Base-by-base conservation (phyloP, 2,888 invertebrate genomes). In the Drosophila merina region DNA sequence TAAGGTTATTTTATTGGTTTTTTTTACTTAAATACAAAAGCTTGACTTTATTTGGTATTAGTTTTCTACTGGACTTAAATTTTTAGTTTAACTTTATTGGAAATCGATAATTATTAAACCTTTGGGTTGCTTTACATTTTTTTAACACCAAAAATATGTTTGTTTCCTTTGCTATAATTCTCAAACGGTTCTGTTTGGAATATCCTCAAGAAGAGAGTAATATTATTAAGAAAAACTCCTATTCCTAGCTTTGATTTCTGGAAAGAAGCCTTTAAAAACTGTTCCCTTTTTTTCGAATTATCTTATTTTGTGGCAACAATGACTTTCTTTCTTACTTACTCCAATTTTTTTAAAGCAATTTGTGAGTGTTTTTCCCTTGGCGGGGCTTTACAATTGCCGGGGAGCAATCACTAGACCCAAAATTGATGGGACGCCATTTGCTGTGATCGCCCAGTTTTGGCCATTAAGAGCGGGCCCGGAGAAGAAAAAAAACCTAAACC, bases 361-460 rank as follows among this genome's bases (percentile, higher is more conserved):
- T 36, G 33, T 10, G 33, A 33, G n/a, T 48, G 30, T 14, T 14
- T 12, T 28, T 31, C 31, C 14, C 6, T 49, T 20, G 20, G 20
- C 20, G 50, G 3, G 14, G 33, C 14, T 8, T 8, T 31, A 30
- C 47, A 12, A 28, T 42, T 42, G 42, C 3, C 25, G 49, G 67
- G 36, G 42, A 48, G 66, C 68, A 67, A 68, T 67, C 68, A 68
- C 68, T 56, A 44, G 44, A 38, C 26, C 68, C 55, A 4, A 49
- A 67, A 67, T 67, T 67, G 56, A 67, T 67, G 68, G 56, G 49
- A 38, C 44, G 56, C 67, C 68, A 67, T 67, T 67, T 49, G 64
- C 67, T 57, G 45, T 68, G 67, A 67, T 67, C 67, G 68, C 45
- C 68, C 52, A 7, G 42, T 30, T 52, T 33, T 38, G 64, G 67